phyloP scores from a whole-genome alignment of 2,888 invertebrate genomes.

The Rhamphomyia laevipes region DNA sequence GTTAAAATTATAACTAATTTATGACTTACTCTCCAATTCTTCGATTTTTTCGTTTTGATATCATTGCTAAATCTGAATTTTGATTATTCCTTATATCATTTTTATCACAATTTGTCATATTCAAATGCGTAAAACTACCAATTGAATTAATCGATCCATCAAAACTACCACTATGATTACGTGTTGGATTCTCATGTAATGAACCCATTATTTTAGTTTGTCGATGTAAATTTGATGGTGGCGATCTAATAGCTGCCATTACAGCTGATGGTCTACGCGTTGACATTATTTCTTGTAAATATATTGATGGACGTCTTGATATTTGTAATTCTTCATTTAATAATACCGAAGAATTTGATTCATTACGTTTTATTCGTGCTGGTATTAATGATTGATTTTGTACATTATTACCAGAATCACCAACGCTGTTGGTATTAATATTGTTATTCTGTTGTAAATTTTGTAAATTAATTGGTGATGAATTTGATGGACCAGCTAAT shows the following conservation, averaged over 20 bases:
- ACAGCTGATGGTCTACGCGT: slow-evolving; percentile 48
- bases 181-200: slow-evolving; percentile 22
- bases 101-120: neutral
- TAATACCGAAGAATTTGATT: slow-evolving; percentile 22
- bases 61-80: slow-evolving; percentile 25
- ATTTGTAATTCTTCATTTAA: slow-evolving; percentile 28
- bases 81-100: slow-evolving; percentile 7
- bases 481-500: slow-evolving; percentile 4
- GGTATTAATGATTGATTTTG: neutral
- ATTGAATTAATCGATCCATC: slow-evolving; percentile 26
- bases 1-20: neutral
- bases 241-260: slow-evolving; percentile 40
- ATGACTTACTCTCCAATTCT: slow-evolving; percentile 39
- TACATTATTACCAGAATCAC: neutral
- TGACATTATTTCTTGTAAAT: slow-evolving; percentile 33
- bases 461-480: neutral
- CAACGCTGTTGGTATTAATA: neutral
- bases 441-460: slow-evolving; percentile 5
- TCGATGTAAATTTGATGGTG: neutral
- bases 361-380: slow-evolving; percentile 23
- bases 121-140: slow-evolving; percentile 3
- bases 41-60: slow-evolving; percentile 35
- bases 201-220: slow-evolving; percentile 24
- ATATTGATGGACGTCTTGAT: slow-evolving; percentile 33
- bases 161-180: slow-evolving; percentile 21